These are phyloP conservation scores for Panagrolaimus sp. DNA, from an alignment of 1,140 invertebrate genomes.

Conservation along the genomic window DNA sequence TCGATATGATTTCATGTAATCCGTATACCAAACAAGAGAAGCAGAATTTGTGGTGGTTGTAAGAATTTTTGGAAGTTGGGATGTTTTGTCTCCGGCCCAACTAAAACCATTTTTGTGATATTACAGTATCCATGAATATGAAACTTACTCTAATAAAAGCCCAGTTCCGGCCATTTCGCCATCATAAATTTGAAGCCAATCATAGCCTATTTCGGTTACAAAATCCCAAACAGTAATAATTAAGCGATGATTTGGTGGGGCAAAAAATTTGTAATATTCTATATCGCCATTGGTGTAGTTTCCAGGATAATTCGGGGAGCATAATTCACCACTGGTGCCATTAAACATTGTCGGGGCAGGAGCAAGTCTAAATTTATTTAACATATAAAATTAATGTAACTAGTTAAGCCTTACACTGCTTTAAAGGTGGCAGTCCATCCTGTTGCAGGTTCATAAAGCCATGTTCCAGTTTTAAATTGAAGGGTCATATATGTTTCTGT, in stretches of 20 bases:
- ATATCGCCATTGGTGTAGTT: not conserved
- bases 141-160: too few relatives aligned
- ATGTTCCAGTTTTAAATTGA: not conserved
- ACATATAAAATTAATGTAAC: not conserved
- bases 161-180: not conserved
- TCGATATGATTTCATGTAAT: not conserved
- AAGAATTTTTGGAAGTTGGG: not conserved
- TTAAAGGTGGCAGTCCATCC: conserved; percentile 10
- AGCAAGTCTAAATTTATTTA: not conserved
- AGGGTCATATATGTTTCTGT: not conserved
- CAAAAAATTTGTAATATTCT: not conserved
- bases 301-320: conserved; percentile 4
- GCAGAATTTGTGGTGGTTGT: not conserved
- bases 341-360: not conserved
- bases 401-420: not conserved
- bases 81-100: not conserved
- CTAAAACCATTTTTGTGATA: not conserved
- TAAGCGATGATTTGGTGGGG: not conserved
- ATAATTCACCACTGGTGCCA: not conserved
- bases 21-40: conserved; percentile 1
- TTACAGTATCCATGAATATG: too few relatives aligned
- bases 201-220: not conserved
- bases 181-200: conserved; percentile 6
- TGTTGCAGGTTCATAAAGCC: not conserved
- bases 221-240: conserved; percentile 5